phyloP scores from a whole-genome alignment of 1,140 invertebrate species.

The Lethocerus indicus region DNA sequence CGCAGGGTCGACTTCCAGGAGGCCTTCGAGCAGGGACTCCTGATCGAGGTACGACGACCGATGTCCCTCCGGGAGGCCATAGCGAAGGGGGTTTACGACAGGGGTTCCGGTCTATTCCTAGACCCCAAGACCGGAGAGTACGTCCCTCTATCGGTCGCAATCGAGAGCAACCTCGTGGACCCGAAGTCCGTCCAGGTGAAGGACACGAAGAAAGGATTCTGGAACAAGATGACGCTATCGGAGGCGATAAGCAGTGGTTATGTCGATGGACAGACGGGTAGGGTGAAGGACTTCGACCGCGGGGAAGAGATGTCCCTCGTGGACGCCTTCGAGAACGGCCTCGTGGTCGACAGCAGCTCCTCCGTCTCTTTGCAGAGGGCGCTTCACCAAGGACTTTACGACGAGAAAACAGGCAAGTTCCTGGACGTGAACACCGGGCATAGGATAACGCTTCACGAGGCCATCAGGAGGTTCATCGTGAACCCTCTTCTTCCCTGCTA shows the following conservation, averaged over 20 bases:
- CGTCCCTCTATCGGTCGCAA: constrained; percentile 51
- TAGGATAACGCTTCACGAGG: constrained; percentile 49
- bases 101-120: constrained; percentile 65
- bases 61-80: constrained; percentile 60
- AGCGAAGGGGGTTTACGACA: constrained; percentile 56
- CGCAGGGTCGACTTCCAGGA: constrained; percentile 62
- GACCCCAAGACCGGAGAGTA: constrained; percentile 62
- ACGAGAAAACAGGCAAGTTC: constrained; percentile 54
- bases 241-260: constrained; percentile 54
- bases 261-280: constrained; percentile 45
- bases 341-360: constrained; percentile 62
- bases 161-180: constrained; percentile 58
- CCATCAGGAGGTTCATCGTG: constrained; percentile 55
- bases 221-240: constrained; percentile 52
- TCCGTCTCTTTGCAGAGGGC: constrained; percentile 71
- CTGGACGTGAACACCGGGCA: constrained; percentile 64
- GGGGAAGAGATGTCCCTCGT: constrained; percentile 50
- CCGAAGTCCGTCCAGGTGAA: constrained; percentile 66
- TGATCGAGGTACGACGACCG: constrained; percentile 63
- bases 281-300: constrained; percentile 45
- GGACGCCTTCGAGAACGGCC: constrained; percentile 62
- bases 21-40: constrained; percentile 66
- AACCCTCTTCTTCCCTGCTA: constrained; percentile 56
- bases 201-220: constrained; percentile 56
- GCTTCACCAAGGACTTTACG: constrained; percentile 63